phyloP scores from a whole-genome alignment of 2,888 invertebrate genomes.

The Helobdella robusta region DNA sequence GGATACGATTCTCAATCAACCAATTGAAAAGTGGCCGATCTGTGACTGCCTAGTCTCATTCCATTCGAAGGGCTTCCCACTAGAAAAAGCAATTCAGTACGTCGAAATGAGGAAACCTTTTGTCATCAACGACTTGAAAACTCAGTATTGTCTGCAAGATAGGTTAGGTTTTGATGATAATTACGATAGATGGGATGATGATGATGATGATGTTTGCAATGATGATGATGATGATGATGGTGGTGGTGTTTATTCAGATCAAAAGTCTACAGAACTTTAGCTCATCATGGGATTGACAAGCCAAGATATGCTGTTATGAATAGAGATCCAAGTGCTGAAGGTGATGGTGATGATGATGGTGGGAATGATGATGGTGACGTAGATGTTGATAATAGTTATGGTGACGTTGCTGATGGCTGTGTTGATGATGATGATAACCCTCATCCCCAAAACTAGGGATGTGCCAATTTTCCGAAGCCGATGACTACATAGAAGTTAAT shows the following conservation, averaged over 20 bases:
- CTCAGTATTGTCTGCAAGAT: slow-evolving; percentile 94
- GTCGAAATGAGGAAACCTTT: slow-evolving; percentile 85
- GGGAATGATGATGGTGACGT: slow-evolving; percentile 3
- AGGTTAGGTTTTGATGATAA: slow-evolving; percentile 48
- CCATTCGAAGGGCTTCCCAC: slow-evolving; percentile 93
- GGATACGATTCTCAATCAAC: slow-evolving; percentile 85
- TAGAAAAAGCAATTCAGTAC: slow-evolving; percentile 87
- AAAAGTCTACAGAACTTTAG: slow-evolving; percentile 79
- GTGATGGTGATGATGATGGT: background rate
- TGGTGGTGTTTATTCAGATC: slow-evolving; percentile 67
- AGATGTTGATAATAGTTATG: slow-evolving; percentile 2
- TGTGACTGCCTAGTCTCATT: slow-evolving; percentile 97
- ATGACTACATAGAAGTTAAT: slow-evolving; percentile 93
- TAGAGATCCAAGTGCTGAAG: slow-evolving; percentile 56
- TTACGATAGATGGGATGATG: slow-evolving; percentile 57
- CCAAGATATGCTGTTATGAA: slow-evolving; percentile 93
- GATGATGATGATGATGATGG: slow-evolving; percentile 93
- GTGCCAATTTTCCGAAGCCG: slow-evolving; percentile 64
- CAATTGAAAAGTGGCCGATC: slow-evolving; percentile 93
- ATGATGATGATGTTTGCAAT: slow-evolving; percentile 84
- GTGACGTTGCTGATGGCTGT: slow-evolving; percentile 12
- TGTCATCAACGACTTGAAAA: slow-evolving; percentile 92
- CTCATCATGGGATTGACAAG: slow-evolving; percentile 88
- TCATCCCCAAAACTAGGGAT: background rate
- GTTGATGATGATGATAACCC: background rate